Conservation (phyloP, 2,113 vertebrate species). For the Lanius ludovicianus region DNA sequence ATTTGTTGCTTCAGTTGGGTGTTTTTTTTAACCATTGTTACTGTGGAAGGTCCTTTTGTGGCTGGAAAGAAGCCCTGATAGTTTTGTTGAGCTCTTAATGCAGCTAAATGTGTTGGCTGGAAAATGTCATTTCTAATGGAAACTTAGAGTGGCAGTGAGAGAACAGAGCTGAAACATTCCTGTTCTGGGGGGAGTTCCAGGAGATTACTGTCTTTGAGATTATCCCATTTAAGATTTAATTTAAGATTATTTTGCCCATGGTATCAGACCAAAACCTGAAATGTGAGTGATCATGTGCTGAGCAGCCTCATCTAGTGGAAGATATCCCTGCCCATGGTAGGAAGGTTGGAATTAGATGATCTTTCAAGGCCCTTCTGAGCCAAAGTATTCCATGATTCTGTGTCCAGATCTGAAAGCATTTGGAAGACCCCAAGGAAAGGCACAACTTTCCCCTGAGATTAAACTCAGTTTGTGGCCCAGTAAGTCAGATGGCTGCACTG, state of each 20-base stretch:
- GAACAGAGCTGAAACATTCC: neutral
- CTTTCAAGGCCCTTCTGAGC: neutral
- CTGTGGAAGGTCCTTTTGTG: neutral
- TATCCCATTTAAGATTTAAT: neutral
- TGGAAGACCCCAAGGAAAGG: neutral
- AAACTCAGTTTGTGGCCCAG: fast-evolving
- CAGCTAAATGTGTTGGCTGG: neutral
- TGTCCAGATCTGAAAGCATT: neutral
- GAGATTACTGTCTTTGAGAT: neutral
- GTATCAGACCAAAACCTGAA: neutral
- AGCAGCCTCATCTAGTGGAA: neutral
- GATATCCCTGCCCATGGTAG: neutral
- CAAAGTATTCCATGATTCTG: neutral
- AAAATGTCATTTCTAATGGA: neutral
- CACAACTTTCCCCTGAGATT: neutral
- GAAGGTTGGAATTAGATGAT: neutral
- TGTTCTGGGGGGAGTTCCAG: neutral
- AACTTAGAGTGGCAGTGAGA: neutral
- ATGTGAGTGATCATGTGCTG: neutral
- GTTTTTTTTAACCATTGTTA: neutral
- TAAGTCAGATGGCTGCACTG: neutral
- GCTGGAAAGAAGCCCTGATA: neutral
- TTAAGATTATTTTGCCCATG: neutral
- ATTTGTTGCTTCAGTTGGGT: neutral
- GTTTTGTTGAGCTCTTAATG: neutral